Conservation (phyloP, 2,797 vertebrate species). For the Sebastolobus altivelis region DNA sequence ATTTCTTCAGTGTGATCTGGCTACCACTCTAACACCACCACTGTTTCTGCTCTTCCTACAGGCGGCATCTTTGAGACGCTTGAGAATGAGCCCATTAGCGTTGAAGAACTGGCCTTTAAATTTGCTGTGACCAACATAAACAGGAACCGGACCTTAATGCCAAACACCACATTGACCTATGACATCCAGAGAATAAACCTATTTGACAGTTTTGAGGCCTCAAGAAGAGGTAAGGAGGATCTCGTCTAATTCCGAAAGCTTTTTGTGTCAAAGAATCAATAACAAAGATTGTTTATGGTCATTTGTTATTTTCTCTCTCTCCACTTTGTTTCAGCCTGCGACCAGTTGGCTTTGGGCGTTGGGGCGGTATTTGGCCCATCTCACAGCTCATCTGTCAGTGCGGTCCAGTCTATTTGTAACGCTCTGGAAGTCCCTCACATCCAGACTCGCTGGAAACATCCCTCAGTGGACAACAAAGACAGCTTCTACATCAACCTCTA, state of each 20-base stretch:
- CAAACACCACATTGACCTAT: slow-evolving; percentile 98
- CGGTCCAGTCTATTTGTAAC: slow-evolving; percentile 98
- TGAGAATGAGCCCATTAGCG: slow-evolving; percentile 96
- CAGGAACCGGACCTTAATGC: slow-evolving; percentile 97
- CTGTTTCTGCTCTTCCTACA: slow-evolving; percentile 74
- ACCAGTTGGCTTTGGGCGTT: slow-evolving; percentile 96
- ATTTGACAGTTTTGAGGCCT: slow-evolving; percentile 98
- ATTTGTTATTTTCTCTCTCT: slow-evolving; percentile 9
- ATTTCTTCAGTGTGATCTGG: not conserved
- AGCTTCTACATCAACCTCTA: slow-evolving; percentile 97
- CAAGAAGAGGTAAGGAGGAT: slow-evolving; percentile 89
- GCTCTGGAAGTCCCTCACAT: slow-evolving; percentile 98
- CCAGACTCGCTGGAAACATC: slow-evolving; percentile 98
- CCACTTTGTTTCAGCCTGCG: slow-evolving; percentile 88
- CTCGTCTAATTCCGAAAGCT: not conserved
- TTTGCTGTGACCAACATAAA: slow-evolving; percentile 98
- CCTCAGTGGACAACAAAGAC: slow-evolving; percentile 94
- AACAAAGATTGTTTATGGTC: not conserved
- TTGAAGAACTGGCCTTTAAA: slow-evolving; percentile 99
- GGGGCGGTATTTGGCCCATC: slow-evolving; percentile 96
- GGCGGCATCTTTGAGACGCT: slow-evolving; percentile 99
- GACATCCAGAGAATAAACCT: slow-evolving; percentile 99
- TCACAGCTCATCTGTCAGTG: slow-evolving; percentile 96
- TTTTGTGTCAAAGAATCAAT: not conserved
- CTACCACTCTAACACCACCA: not conserved